Conservation (phyloP, 2,888 invertebrate species). For the Crematogaster levior region DNA sequence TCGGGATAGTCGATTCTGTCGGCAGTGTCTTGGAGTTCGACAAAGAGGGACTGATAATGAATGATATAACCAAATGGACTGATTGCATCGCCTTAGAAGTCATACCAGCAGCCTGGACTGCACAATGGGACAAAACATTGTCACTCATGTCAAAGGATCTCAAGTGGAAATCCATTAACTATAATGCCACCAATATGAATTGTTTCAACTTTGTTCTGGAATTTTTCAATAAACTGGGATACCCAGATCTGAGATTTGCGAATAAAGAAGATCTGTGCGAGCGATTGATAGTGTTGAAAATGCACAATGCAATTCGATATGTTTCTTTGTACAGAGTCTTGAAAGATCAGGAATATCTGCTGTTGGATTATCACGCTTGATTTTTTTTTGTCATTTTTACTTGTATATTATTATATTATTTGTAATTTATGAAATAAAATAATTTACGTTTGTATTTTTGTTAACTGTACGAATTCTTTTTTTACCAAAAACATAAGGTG, state of each 20-base stretch:
- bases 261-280: constrained; percentile 89
- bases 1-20: constrained; percentile 94
- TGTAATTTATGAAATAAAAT: constrained; percentile 20
- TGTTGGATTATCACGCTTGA: constrained; percentile 31
- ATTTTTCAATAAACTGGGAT: constrained; percentile 91
- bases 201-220: constrained; percentile 95
- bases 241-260: constrained; percentile 80
- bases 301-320: constrained; percentile 94
- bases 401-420: background rate
- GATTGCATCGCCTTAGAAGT: constrained; percentile 76
- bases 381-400: background rate
- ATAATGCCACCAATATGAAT: constrained; percentile 92
- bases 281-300: constrained; percentile 93
- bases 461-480: background rate
- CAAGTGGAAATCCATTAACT: constrained; percentile 90
- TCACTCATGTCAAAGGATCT: constrained; percentile 86
- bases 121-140: constrained; percentile 80
- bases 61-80: constrained; percentile 78
- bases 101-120: constrained; percentile 80
- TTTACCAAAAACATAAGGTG: background rate
- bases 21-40: constrained; percentile 95
- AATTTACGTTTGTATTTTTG: background rate
- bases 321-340: constrained; percentile 93
- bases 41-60: constrained; percentile 89
- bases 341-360: constrained; percentile 81